These are phyloP conservation scores for Lutjanus argentimaculatus DNA, from an alignment of 2,797 vertebrate species.

Conservation along the genomic window DNA sequence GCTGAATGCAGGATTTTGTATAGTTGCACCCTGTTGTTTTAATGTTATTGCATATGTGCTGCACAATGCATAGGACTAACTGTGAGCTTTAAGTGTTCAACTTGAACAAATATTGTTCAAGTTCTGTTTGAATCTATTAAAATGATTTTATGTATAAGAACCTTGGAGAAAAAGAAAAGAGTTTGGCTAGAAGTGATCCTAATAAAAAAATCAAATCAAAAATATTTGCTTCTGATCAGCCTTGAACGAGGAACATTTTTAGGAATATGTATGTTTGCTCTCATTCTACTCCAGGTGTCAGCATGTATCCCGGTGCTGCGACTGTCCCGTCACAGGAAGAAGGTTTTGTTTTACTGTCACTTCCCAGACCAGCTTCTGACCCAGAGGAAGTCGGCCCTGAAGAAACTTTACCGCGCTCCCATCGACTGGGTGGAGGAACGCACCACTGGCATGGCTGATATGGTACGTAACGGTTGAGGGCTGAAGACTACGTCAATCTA, in stretches of 20 bases:
- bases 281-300: conserved; percentile 88
- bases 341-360: conserved; percentile 98
- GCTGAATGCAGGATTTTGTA: too few species aligned
- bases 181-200: too few species aligned
- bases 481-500: neutral
- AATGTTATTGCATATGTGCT: too few species aligned
- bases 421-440: conserved; percentile 95
- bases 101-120: too few species aligned
- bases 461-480: conserved; percentile 58
- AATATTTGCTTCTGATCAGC: neutral
- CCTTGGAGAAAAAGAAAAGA: too few species aligned
- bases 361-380: conserved; percentile 97
- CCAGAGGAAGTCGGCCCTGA: conserved; percentile 89
- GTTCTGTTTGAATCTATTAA: too few species aligned
- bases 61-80: too few species aligned
- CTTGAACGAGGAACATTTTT: neutral
- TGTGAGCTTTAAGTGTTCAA: too few species aligned
- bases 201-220: too few species aligned
- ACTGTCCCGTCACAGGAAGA: conserved; percentile 91
- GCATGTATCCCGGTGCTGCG: conserved; percentile 95
- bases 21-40: too few species aligned
- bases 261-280: neutral
- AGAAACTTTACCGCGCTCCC: conserved; percentile 91
- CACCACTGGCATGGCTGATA: conserved; percentile 97
- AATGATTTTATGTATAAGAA: too few species aligned